These are phyloP conservation scores for Liodrosophila aerea DNA, from an alignment of 2,888 invertebrate genomes.

Conservation along the genomic window DNA sequence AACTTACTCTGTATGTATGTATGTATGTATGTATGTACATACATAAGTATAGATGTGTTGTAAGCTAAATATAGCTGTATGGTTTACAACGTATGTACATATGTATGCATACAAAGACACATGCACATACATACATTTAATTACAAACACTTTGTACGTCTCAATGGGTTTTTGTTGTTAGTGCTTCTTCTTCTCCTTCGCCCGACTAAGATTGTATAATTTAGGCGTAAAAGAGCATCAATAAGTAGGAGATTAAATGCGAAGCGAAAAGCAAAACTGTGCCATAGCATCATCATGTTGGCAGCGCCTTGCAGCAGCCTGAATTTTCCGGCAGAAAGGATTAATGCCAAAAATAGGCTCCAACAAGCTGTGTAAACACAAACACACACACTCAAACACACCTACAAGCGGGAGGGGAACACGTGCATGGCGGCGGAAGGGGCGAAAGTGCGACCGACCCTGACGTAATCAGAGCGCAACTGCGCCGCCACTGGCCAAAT, in stretches of 20 bases:
- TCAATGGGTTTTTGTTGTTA: not conserved
- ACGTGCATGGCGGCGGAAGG: not conserved
- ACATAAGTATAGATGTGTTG: not conserved
- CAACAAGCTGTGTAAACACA: conserved; percentile 1
- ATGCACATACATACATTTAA: not conserved
- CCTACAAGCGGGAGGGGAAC: not conserved
- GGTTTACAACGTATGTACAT: conserved; percentile 7
- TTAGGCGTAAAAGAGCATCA: too few species aligned
- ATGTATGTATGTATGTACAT: conserved; percentile 1
- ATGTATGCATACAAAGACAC: too few species aligned
- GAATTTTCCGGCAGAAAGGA: conserved; percentile 13
- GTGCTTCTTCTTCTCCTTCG: too few species aligned
- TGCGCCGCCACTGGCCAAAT: conserved; percentile 28
- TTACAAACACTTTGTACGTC: conserved; percentile 1
- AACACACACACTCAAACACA: not conserved
- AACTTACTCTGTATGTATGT: conserved; percentile 3
- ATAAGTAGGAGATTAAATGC: not conserved
- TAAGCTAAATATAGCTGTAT: conserved; percentile 13
- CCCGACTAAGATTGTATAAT: too few species aligned
- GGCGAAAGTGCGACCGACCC: conserved; percentile 6
- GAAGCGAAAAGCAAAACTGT: not conserved
- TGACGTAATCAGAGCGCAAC: conserved; percentile 49
- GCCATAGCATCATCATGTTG: not conserved
- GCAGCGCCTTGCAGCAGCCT: not conserved
- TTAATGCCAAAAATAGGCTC: conserved; percentile 32